Conservation (phyloP, 2,113 vertebrate species). For the Noctilio leporinus region DNA sequence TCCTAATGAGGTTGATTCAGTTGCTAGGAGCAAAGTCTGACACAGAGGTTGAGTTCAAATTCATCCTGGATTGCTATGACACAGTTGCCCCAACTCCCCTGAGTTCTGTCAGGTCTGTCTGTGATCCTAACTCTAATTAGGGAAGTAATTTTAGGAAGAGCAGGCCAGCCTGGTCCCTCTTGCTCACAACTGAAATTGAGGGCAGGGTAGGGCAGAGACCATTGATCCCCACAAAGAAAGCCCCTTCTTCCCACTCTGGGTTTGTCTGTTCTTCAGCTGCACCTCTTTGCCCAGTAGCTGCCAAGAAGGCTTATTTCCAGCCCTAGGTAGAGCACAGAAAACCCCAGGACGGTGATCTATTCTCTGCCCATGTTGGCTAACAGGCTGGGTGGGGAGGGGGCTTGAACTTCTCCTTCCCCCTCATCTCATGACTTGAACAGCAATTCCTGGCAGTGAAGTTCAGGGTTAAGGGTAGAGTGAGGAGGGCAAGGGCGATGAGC, state of each 20-base stretch:
- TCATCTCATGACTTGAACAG: neutral
- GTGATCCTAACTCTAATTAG: neutral
- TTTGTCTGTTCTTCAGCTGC: neutral
- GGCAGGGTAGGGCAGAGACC: neutral
- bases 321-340: neutral
- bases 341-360: neutral
- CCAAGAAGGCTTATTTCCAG: neutral
- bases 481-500: accelerated
- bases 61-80: neutral
- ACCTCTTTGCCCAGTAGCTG: neutral
- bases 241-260: neutral
- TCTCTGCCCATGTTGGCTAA: neutral
- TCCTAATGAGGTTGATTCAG: neutral
- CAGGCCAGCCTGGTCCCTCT: neutral
- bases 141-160: neutral
- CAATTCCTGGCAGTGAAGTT: neutral
- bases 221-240: accelerated
- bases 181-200: neutral
- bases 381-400: neutral
- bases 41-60: neutral
- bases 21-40: neutral
- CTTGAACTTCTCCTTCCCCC: neutral
- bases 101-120: neutral
- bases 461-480: neutral
- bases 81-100: neutral